phyloP scores from a whole-genome alignment of 2,888 invertebrate genomes.

The Epirrhoe alternata region DNA sequence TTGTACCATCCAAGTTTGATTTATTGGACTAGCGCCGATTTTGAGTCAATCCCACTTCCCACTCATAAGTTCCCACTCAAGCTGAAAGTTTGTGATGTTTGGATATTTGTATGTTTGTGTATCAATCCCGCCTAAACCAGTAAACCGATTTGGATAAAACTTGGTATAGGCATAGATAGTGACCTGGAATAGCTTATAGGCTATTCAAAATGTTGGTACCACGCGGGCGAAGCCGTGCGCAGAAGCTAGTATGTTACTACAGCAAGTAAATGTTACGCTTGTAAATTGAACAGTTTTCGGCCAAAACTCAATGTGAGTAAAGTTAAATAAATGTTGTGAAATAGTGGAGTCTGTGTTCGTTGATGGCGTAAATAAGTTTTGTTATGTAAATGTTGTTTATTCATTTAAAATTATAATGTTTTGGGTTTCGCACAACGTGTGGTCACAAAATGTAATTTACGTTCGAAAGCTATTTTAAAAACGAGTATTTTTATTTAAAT shows the following conservation, averaged over 20 bases:
- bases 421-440: constrained; percentile 4
- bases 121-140: too few species aligned
- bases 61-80: too few species aligned
- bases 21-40: too few species aligned
- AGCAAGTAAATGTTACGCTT: background rate
- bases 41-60: too few species aligned
- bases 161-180: too few species aligned
- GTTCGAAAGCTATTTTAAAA: constrained; percentile 1
- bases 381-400: constrained; percentile 13
- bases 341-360: constrained; percentile 17
- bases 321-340: constrained; percentile 19
- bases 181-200: too few species aligned
- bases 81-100: too few species aligned
- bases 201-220: too few species aligned
- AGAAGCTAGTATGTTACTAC: too few species aligned
- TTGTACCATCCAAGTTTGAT: background rate
- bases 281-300: constrained; percentile 7
- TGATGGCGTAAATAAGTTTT: constrained; percentile 6
- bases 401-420: background rate
- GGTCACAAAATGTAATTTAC: constrained; percentile 11
- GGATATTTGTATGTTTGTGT: too few species aligned
- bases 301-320: constrained; percentile 21
- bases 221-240: too few species aligned
- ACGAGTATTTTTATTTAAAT: constrained; percentile 32
- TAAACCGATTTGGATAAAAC: too few species aligned